phyloP scores from a whole-genome alignment of 2,113 vertebrate species.

The Heterocephalus glaber region DNA sequence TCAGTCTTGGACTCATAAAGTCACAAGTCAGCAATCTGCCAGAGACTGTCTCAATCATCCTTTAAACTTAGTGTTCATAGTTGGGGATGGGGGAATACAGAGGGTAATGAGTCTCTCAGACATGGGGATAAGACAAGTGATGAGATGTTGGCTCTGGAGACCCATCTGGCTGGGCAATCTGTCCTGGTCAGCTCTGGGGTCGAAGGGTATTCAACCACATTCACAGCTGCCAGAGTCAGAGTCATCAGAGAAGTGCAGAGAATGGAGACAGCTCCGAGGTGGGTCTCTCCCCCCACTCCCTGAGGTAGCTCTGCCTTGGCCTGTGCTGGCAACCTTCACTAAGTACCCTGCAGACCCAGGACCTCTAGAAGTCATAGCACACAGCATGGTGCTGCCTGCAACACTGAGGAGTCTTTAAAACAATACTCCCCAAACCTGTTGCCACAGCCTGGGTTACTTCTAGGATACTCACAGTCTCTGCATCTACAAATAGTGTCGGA shows the following conservation, averaged over 20 bases:
- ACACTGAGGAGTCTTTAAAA: background rate
- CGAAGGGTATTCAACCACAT: too few species aligned
- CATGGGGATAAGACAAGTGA: background rate
- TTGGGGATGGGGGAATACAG: background rate
- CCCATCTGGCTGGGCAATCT: background rate
- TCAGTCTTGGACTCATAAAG: background rate
- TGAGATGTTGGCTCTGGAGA: background rate
- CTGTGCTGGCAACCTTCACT: background rate
- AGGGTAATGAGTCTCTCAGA: background rate
- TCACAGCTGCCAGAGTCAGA: background rate
- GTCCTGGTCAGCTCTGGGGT: background rate
- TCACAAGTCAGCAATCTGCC: background rate
- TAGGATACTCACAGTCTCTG: constrained; percentile 93
- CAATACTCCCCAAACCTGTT: too few species aligned
- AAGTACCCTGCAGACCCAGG: background rate
- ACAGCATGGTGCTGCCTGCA: background rate
- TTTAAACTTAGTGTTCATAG: background rate
- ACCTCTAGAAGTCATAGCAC: background rate
- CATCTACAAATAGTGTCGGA: constrained; percentile 96
- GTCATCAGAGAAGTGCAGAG: background rate
- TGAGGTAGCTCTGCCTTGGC: background rate
- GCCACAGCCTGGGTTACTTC: background rate
- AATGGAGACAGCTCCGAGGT: background rate
- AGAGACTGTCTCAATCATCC: background rate
- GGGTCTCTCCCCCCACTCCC: background rate